Evolutionary conservation across 1,140 invertebrate genomes (phyloP).

Genomic region (Cryptotermes secundus): DNA sequence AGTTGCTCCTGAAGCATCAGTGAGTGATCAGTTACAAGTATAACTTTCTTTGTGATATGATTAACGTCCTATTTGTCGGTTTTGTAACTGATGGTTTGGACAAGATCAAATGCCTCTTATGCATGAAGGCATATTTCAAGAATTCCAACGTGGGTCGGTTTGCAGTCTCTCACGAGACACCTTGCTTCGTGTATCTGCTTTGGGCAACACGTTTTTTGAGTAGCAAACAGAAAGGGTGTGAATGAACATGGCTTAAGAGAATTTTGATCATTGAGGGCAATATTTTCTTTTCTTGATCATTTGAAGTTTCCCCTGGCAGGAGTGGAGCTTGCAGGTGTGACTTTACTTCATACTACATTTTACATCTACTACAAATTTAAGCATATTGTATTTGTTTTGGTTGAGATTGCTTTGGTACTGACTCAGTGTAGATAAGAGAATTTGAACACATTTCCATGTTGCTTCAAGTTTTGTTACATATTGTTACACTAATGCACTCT

Average conservation of each 20-base stretch:
- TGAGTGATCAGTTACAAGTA: conserved; percentile 25
- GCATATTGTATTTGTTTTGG: neutral
- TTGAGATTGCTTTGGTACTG: conserved; percentile 2
- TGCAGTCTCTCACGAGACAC: conserved; percentile 23
- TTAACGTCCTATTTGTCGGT: conserved; percentile 22
- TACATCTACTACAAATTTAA: neutral
- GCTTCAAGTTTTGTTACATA: neutral
- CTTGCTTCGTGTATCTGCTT: conserved; percentile 21
- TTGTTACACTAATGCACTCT: conserved; percentile 2
- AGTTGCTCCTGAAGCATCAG: too few species aligned
- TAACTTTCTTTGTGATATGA: conserved; percentile 27
- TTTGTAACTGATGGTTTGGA: neutral
- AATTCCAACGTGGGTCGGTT: conserved; percentile 29
- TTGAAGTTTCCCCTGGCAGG: neutral
- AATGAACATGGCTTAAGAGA: conserved; percentile 17
- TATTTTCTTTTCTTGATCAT: conserved; percentile 1
- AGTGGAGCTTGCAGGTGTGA: neutral
- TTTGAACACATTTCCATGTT: neutral
- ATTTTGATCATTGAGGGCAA: conserved; percentile 2
- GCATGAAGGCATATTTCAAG: conserved; percentile 11
- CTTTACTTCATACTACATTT: neutral
- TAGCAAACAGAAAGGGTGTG: conserved; percentile 10
- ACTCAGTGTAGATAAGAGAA: neutral
- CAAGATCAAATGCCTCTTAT: neutral
- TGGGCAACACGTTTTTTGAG: neutral